Evolutionary conservation across 1,140 invertebrate species (phyloP).

Genomic region (Philotrypesis tridentata): DNA sequence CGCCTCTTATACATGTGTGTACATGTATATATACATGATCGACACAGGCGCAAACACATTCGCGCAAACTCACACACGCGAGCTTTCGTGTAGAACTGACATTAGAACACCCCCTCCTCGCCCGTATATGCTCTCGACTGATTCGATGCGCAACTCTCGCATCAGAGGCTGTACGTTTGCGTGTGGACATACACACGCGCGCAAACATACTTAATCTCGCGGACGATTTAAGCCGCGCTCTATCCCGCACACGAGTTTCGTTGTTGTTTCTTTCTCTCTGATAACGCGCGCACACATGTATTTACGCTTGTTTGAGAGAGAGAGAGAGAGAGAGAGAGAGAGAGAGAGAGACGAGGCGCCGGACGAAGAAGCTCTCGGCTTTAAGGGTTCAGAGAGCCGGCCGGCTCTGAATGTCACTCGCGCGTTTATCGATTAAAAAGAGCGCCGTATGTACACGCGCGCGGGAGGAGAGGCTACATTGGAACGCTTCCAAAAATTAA

Average conservation of each 20-base stretch:
- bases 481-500: slow-evolving; percentile 36
- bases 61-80: not conserved
- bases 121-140: not conserved
- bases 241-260: too few species aligned
- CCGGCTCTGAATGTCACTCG: slow-evolving; percentile 1
- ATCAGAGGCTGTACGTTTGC: not conserved
- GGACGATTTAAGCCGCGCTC: not conserved
- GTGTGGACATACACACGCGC: too few species aligned
- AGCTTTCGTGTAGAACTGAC: slow-evolving; percentile 15
- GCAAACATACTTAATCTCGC: too few species aligned
- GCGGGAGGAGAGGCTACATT: not conserved
- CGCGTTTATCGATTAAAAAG: slow-evolving; percentile 22
- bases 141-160: slow-evolving; percentile 6
- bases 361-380: not conserved
- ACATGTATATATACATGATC: not conserved
- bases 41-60: too few species aligned
- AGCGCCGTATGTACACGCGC: not conserved
- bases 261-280: not conserved
- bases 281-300: not conserved
- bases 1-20: not conserved
- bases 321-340: too few species aligned
- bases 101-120: too few species aligned
- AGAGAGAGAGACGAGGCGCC: too few species aligned
- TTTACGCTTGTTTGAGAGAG: too few species aligned
- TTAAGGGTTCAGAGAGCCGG: not conserved